phyloP scores from a whole-genome alignment of 2,888 invertebrate species.

The Phasia obesa region DNA sequence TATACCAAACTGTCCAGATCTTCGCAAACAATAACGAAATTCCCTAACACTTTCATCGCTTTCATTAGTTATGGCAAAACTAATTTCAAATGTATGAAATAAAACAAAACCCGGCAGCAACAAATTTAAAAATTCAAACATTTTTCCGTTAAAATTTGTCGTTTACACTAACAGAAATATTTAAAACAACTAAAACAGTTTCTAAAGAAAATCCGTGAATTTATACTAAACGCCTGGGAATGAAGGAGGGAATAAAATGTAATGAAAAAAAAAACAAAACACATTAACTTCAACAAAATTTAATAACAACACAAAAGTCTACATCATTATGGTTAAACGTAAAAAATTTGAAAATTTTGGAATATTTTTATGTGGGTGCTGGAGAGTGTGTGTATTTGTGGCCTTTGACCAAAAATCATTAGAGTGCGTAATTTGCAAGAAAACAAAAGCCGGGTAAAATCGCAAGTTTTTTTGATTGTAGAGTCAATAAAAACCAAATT shows the following conservation, averaged over 20 bases:
- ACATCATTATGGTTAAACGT: conserved; percentile 61
- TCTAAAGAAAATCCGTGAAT: conserved; percentile 46
- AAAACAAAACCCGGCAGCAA: conserved; percentile 4
- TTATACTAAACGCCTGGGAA: conserved; percentile 61
- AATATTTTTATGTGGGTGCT: background rate
- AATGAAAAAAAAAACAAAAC: conserved; percentile 13
- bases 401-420: conserved; percentile 61
- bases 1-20: conserved; percentile 82
- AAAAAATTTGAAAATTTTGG: conserved; percentile 29
- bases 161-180: conserved; percentile 28
- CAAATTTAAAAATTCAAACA: background rate
- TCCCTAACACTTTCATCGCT: conserved; percentile 73
- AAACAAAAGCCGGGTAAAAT: conserved; percentile 37
- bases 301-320: conserved; percentile 53
- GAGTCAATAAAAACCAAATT: background rate
- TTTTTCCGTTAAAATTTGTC: conserved; percentile 42
- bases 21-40: conserved; percentile 83
- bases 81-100: conserved; percentile 5
- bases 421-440: conserved; percentile 63
- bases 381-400: background rate
- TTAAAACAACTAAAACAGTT: conserved; percentile 73
- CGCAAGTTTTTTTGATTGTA: conserved; percentile 23
- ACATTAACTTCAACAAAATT: conserved; percentile 38
- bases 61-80: conserved; percentile 62
- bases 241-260: conserved; percentile 1